Base-by-base conservation (phyloP, 2,888 invertebrate species). In the Ochropleura plecta region DNA sequence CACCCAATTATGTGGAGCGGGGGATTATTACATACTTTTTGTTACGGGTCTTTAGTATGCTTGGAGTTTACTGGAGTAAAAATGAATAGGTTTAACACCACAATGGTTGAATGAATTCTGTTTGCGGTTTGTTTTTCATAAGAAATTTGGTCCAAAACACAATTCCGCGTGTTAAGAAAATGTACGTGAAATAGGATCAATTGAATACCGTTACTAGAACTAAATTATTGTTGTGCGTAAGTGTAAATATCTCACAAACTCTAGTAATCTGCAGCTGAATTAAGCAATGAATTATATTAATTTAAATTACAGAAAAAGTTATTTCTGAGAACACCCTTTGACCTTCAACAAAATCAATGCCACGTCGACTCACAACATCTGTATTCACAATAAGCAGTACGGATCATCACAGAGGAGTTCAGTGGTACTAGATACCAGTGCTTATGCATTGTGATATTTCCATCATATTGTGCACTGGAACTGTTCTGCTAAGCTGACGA, bases 1-100 rank as follows among this genome's bases (percentile, higher is more conserved):
- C 79, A 71, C 72, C 77, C 78, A 86, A 86, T 86, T 88, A 88
- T 55, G 65, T 77, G 67, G 57, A 84, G 78, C 83, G 20, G 40
- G 44, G 59, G 78, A 85, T 70, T 85, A 82, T 85, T 82, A 76
- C 51, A 65, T 63, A 12, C 48, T 68, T 82, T 82, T 76, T 77
- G 66, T 77, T 59, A 9, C 68, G 62, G 55, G 20, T 67, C 51
- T 75, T 76, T 57, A 62, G 55, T 53, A 53, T 20, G 57, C 66
- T 67, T 20, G 20, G 48, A 74, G 65, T 70, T 81, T 51, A 20
- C 55, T 74, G 40, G 40, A 42, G 64, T 44, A 40, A 20, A 83
- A 68, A 10, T 30, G 49, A 64, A 72, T 44, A 59, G 59, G 57
- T 65, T 82, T 82, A 68, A 49, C 59, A 51, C 12, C 16, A 51